Evolutionary conservation across 1,140 invertebrate species (phyloP).

Genomic region (Lordiphosa mommai): DNA sequence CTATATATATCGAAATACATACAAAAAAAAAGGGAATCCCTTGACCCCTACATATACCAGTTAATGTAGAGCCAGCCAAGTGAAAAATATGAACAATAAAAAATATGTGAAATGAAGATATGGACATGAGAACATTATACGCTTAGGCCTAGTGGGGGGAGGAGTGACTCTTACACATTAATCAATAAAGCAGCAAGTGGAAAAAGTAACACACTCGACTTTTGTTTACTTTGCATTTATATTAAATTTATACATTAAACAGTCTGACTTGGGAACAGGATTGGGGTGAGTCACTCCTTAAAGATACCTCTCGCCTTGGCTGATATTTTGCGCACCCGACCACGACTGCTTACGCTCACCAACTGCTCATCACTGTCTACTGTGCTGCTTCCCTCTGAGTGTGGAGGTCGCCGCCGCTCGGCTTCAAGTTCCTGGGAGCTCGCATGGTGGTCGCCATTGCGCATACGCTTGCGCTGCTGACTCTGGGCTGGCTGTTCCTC

Average conservation of each 20-base stretch:
- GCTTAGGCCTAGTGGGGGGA: constrained; percentile 23
- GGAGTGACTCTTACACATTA: constrained; percentile 65
- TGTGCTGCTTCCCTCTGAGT: constrained; percentile 36
- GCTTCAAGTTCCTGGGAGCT: constrained; percentile 39
- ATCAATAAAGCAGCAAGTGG: constrained; percentile 69
- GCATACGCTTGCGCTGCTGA: constrained; percentile 34
- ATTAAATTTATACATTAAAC: constrained; percentile 73
- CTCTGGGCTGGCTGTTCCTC: constrained; percentile 79
- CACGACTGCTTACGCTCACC: constrained; percentile 89
- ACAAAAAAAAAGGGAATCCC: constrained; percentile 15
- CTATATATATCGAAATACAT: constrained; percentile 56
- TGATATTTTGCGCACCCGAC: constrained; percentile 90
- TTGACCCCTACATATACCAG: constrained; percentile 33
- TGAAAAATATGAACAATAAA: background rate
- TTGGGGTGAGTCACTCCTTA: constrained; percentile 80
- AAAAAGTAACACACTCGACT: constrained; percentile 20
- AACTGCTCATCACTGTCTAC: constrained; percentile 79
- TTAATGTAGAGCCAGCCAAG: constrained; percentile 30
- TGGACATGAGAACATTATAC: constrained; percentile 1
- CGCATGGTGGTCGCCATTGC: constrained; percentile 38
- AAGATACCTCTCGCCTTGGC: constrained; percentile 87
- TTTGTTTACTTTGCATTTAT: constrained; percentile 25
- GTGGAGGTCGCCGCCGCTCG: background rate
- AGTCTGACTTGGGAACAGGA: constrained; percentile 31
- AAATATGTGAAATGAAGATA: background rate